phyloP scores from a whole-genome alignment of 1,140 invertebrate genomes.

The Lutraria rhynchaena region DNA sequence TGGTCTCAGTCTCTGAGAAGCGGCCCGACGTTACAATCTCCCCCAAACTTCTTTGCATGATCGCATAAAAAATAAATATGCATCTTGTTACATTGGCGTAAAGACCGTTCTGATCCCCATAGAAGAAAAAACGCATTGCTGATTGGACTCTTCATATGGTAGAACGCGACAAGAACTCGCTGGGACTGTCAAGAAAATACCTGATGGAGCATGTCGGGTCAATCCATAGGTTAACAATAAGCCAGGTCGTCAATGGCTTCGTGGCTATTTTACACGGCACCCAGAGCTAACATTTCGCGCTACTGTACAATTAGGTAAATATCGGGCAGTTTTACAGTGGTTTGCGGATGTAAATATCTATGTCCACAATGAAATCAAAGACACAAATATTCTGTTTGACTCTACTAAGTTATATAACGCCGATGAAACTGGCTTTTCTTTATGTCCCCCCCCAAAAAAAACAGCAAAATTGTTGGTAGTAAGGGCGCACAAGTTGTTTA shows the following conservation, averaged over 20 bases:
- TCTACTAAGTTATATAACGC: constrained; percentile 17
- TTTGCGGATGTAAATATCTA: constrained; percentile 10
- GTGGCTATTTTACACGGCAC: constrained; percentile 82
- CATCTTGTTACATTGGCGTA: background rate
- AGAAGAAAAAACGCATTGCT: constrained; percentile 36
- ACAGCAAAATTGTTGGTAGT: constrained; percentile 1
- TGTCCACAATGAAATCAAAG: background rate
- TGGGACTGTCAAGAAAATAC: constrained; percentile 38
- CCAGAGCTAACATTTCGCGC: constrained; percentile 79
- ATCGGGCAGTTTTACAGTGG: constrained; percentile 53
- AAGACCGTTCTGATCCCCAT: constrained; percentile 7
- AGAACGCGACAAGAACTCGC: constrained; percentile 25
- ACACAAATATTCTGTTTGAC: background rate
- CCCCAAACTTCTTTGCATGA: too few relatives aligned
- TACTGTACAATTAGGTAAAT: constrained; percentile 68
- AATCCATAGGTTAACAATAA: constrained; percentile 42
- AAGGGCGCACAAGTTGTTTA: constrained; percentile 20
- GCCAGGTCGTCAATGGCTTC: constrained; percentile 82
- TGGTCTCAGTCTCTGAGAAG: too few relatives aligned
- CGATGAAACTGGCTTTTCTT: constrained; percentile 32
- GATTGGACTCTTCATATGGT: constrained; percentile 47
- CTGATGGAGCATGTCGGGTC: constrained; percentile 40
- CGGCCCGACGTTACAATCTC: too few relatives aligned
- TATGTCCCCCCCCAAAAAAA: constrained; percentile 44
- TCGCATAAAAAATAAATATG: too few relatives aligned